Percentiles rank a stretch among this genome's conserved stretches.
phyloP scores from a whole-genome alignment of 2,113 vertebrate species.

The Lagopus muta region DNA sequence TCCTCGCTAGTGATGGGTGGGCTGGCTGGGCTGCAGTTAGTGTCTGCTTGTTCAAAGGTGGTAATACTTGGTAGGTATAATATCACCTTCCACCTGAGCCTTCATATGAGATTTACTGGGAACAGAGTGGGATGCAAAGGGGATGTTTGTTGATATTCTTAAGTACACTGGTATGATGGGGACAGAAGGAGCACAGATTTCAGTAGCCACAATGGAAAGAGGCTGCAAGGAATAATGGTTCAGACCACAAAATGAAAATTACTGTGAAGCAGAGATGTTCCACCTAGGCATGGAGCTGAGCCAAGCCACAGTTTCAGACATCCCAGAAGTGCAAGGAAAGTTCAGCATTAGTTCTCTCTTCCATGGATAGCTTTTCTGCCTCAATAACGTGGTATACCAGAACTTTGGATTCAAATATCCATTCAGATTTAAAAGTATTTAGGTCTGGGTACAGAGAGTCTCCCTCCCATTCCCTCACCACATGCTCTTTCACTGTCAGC shows the following conservation, averaged over 20 bases:
- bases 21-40: not conserved
- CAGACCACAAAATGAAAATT: not conserved
- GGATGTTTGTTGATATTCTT: not conserved
- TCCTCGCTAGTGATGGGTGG: not conserved
- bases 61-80: not conserved
- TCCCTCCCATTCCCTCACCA: not conserved
- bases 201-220: not conserved
- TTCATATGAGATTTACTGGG: not conserved
- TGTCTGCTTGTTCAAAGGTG: not conserved
- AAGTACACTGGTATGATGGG: not conserved
- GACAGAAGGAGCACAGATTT: not conserved
- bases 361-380: not conserved
- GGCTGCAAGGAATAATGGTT: not conserved
- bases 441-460: not conserved
- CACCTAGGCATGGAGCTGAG: not conserved
- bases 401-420: not conserved
- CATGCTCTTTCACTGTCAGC: not conserved
- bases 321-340: accelerated
- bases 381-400: not conserved
- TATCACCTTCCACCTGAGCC: not conserved
- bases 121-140: not conserved
- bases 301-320: not conserved
- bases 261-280: not conserved
- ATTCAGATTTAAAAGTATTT: not conserved
- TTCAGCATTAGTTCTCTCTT: not conserved